These are phyloP conservation scores for Leucoraja erinaceus DNA, from an alignment of 2,113 vertebrate genomes.

Conservation along the genomic window DNA sequence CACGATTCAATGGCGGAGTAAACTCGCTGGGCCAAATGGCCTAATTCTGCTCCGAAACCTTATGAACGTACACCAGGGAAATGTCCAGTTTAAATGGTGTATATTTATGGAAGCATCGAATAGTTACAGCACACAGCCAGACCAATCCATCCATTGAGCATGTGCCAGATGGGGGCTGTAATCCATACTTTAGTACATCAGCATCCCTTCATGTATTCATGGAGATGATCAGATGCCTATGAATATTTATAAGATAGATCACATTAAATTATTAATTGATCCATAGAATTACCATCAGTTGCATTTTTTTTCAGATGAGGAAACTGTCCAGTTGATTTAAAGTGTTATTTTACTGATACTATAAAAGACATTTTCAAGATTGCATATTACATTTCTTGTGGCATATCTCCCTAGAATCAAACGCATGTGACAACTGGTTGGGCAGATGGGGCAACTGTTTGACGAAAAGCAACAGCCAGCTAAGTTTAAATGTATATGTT, in stretches of 20 bases:
- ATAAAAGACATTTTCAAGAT: neutral
- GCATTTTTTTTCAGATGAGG: neutral
- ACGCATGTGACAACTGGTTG: neutral
- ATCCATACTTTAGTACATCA: neutral
- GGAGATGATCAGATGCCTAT: neutral
- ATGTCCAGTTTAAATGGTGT: neutral
- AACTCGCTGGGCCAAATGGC: too few relatives aligned
- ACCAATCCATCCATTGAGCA: too few relatives aligned
- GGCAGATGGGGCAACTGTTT: neutral
- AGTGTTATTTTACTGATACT: neutral
- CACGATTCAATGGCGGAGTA: too few relatives aligned
- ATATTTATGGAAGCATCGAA: neutral
- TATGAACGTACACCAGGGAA: neutral
- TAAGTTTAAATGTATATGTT: neutral
- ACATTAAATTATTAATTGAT: neutral
- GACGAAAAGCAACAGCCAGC: neutral
- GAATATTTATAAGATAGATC: neutral
- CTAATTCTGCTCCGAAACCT: too few relatives aligned
- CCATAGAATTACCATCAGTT: neutral
- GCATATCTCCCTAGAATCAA: neutral
- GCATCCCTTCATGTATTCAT: neutral
- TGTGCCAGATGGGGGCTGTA: too few relatives aligned
- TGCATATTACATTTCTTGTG: neutral
- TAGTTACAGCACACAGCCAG: too few relatives aligned
- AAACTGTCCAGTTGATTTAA: neutral